phyloP scores from a whole-genome alignment of 2,888 invertebrate species.

The Lycocerus yunnanus region DNA sequence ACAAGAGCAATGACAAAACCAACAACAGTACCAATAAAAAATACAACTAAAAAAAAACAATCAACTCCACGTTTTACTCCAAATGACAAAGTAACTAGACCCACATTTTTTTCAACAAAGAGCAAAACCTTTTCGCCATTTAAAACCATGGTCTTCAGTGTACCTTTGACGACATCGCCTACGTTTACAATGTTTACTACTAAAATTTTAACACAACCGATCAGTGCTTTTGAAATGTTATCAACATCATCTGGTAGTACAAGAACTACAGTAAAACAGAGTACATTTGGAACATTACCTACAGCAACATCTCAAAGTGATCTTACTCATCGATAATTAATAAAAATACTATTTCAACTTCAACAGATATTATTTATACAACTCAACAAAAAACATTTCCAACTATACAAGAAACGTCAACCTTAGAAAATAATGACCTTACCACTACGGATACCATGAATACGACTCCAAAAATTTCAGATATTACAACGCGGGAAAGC shows the following conservation, averaged over 20 bases:
- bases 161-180: background rate
- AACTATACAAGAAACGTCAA: conserved; percentile 35
- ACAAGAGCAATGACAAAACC: background rate
- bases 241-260: background rate
- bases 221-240: background rate
- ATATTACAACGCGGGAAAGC: conserved; percentile 42
- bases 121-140: background rate
- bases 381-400: conserved; percentile 1
- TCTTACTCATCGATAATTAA: background rate
- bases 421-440: conserved; percentile 42
- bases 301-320: background rate
- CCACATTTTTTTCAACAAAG: background rate
- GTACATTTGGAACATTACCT: background rate
- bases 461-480: conserved; percentile 42
- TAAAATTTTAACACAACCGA: background rate
- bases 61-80: background rate
- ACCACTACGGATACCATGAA: background rate
- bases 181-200: background rate
- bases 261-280: background rate
- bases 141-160: background rate
- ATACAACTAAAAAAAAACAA: background rate
- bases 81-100: background rate
- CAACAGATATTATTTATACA: background rate
- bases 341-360: background rate
- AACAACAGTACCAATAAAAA: background rate